Conservation (phyloP, 2,113 vertebrate species). For the Chaenocephalus aceratus region DNA sequence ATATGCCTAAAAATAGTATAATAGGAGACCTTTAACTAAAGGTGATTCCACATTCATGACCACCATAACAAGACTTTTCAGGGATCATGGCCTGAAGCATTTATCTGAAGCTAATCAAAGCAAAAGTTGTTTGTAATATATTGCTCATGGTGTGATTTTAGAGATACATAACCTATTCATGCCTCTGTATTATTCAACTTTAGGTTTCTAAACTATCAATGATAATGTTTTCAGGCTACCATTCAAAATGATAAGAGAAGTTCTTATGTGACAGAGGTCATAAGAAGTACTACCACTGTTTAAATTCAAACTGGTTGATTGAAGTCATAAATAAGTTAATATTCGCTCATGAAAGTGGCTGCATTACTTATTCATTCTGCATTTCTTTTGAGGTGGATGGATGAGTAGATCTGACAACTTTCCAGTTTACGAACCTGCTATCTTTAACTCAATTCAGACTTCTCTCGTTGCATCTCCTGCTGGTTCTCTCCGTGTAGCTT, state of each 20-base stretch:
- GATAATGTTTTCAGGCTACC: not conserved
- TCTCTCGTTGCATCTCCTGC: conserved; percentile 35
- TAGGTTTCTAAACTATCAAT: not conserved
- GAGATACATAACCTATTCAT: not conserved
- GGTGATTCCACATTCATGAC: not conserved
- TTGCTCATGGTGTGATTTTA: not conserved
- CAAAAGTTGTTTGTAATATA: not conserved
- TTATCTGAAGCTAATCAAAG: not conserved
- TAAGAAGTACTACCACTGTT: conserved; percentile 1
- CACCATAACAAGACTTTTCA: not conserved
- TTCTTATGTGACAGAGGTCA: conserved; percentile 7
- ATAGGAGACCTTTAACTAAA: not conserved
- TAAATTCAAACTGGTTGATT: conserved; percentile 6
- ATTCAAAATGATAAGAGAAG: not conserved
- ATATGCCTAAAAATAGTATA: no score
- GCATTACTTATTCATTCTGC: conserved; percentile 42
- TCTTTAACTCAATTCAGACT: conserved; percentile 31
- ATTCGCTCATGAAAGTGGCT: conserved; percentile 27
- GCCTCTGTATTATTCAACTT: not conserved
- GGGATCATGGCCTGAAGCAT: not conserved
- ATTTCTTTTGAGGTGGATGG: conserved; percentile 36
- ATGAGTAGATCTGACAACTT: conserved; percentile 45
- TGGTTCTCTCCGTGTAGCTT: conserved; percentile 27
- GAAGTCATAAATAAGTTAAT: conserved; percentile 47
- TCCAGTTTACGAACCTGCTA: conserved; percentile 20